Base-by-base conservation (phyloP, 2,797 vertebrate species). In the Bradypodion pumilum region DNA sequence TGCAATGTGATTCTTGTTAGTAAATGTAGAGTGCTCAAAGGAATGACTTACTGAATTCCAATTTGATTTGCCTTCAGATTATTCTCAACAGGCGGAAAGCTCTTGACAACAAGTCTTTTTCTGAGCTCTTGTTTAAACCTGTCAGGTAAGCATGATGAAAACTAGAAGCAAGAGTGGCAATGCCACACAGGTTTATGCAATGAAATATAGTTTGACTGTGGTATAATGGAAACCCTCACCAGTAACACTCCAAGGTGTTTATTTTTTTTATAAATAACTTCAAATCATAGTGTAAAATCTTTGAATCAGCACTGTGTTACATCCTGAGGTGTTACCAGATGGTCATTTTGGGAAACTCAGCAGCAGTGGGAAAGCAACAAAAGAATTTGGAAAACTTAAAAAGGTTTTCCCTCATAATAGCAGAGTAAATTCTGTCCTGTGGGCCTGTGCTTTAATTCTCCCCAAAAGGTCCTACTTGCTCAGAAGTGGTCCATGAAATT, bases 151-250 rank as follows among this genome's bases (percentile, higher is more conserved):
- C 42, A 42, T 37, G 8, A 32, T 42, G 29, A 86, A 73, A 29
- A 3, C 44, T n/a, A 25, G 1, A 46, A 70, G 52, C 12, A 15
- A 25, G 29, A 32, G 27, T 42, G 1, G 23, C 63, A 37, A 49
- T 2, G 3, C 16, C 49, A 69, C 44, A 46, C 25, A 59, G 74
- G 69, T 32, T 46, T 78, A 52, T 44, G 74, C 44, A 60, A 76
- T 25, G 37, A 46, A 69, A 8, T 27, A 37, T 0, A 0, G 59
- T 60, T 83, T 1, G 0, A 1, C 66, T 23, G 40, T 42, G 21
- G 72, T 52, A n/a, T 25, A 25, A 74, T 46, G 25, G 37, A 78
- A 60, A 19, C 8, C 27, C 74, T 80, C 35, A 63, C 5, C 60
- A 66, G 23, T n/a, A 37, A 56, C 4, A 8, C 13, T 40, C 5